Conservation (phyloP, 2,888 invertebrate genomes). For the Caenorhabditis uteleia region DNA sequence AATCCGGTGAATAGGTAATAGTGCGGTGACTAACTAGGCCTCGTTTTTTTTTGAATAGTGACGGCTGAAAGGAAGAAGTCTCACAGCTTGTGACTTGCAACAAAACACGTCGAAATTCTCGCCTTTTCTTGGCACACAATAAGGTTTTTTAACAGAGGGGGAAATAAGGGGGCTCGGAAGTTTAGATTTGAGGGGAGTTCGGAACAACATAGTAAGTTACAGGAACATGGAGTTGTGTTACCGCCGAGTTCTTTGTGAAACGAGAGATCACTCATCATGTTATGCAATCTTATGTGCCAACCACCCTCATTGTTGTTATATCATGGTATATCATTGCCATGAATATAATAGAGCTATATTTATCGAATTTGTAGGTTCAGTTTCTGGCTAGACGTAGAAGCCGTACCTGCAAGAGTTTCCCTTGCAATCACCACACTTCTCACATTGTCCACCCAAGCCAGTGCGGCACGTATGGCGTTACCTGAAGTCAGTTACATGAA, state of each 20-base stretch:
- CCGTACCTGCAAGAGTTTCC: conserved; percentile 73
- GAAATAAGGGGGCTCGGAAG: too few relatives aligned
- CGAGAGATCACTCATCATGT: conserved; percentile 74
- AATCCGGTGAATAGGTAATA: conserved; percentile 33
- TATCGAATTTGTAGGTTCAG: conserved; percentile 72
- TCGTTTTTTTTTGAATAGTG: too few relatives aligned
- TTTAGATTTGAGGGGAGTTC: too few relatives aligned
- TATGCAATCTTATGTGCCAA: conserved; percentile 74
- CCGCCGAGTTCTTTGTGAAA: conserved; percentile 73
- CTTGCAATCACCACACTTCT: conserved; percentile 68
- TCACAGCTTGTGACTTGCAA: conserved; percentile 10
- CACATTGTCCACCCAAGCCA: conserved; percentile 67
- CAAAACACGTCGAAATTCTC: conserved; percentile 8
- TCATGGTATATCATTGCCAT: conserved; percentile 38
- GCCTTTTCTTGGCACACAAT: too few relatives aligned
- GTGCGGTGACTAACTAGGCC: conserved; percentile 32
- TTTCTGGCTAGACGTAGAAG: conserved; percentile 75
- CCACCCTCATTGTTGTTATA: conserved; percentile 71
- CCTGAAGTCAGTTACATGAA: conserved; percentile 66
- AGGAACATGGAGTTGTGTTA: conserved; percentile 73
- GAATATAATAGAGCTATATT: not conserved
- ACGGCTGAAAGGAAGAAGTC: conserved; percentile 17
- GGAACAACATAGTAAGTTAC: too few relatives aligned
- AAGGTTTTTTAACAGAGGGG: too few relatives aligned
- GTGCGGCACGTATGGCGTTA: conserved; percentile 67